Percentiles rank a stretch among this genome's conserved stretches.
Evolutionary conservation across 2,797 vertebrate genomes (phyloP).

Genomic region (Trematomus bernacchii): DNA sequence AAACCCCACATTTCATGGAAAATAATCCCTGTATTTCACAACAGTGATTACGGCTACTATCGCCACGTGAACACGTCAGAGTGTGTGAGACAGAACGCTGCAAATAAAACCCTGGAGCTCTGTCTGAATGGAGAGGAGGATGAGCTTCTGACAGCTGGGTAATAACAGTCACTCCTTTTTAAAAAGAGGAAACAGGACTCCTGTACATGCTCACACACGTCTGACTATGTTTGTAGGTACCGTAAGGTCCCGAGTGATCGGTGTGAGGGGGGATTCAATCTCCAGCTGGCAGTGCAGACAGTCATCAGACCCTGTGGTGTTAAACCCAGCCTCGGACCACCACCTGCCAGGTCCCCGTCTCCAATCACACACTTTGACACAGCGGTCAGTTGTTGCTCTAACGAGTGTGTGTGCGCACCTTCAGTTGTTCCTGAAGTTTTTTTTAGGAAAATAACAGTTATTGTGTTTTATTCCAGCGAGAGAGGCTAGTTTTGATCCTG

Average conservation of each 20-base stretch:
- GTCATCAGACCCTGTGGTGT: slow-evolving; percentile 77
- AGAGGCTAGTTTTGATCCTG: slow-evolving; percentile 80
- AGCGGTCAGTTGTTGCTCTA: slow-evolving; percentile 65
- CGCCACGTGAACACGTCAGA: slow-evolving; percentile 82
- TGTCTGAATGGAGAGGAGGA: slow-evolving; percentile 83
- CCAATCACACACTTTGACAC: slow-evolving; percentile 68
- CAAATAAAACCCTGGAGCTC: slow-evolving; percentile 75
- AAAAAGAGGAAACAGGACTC: not conserved
- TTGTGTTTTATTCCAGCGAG: slow-evolving; percentile 68
- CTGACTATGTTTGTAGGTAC: slow-evolving; percentile 74
- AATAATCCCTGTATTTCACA: not conserved
- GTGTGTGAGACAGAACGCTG: slow-evolving; percentile 75
- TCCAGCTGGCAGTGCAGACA: slow-evolving; percentile 59
- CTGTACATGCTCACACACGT: not conserved
- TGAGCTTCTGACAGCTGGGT: slow-evolving; percentile 83
- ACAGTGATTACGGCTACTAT: slow-evolving; percentile 87
- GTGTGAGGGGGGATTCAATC: slow-evolving; percentile 84
- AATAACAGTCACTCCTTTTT: slow-evolving; percentile 22
- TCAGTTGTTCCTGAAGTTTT: not conserved
- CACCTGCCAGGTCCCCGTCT: slow-evolving; percentile 38
- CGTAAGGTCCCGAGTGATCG: slow-evolving; percentile 84
- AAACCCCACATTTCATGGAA: not conserved
- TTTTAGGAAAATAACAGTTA: not conserved
- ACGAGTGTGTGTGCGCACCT: not conserved
- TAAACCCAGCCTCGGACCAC: slow-evolving; percentile 57